Percentiles rank a stretch among this genome's conserved stretches.
Conservation (phyloP, 2,888 invertebrate genomes). For the Prosapia bicincta region DNA sequence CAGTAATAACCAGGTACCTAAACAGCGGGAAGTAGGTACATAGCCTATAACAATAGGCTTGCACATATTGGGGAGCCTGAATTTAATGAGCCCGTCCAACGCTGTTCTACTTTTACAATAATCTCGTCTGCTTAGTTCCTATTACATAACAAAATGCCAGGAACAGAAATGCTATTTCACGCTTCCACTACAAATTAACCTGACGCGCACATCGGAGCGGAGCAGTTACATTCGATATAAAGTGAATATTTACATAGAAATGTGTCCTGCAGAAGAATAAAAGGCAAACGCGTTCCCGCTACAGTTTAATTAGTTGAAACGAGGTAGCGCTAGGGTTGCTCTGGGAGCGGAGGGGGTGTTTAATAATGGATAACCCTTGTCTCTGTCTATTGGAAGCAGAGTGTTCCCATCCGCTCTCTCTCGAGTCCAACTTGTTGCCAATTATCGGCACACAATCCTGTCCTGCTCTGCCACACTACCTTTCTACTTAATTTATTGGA, state of each 20-base stretch:
- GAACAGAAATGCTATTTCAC: too few species aligned
- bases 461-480: too few species aligned
- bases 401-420: neutral
- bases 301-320: neutral
- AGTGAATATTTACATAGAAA: neutral
- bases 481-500: too few species aligned
- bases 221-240: neutral
- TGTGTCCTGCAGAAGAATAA: neutral
- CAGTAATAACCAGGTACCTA: too few species aligned
- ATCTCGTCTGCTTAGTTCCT: too few species aligned
- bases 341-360: neutral
- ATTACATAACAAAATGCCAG: too few species aligned
- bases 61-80: too few species aligned
- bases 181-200: neutral
- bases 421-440: neutral
- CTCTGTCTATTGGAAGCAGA: neutral
- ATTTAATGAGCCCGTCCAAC: too few species aligned
- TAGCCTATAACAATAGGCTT: too few species aligned
- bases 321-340: neutral
- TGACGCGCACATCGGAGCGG: neutral
- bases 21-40: too few species aligned
- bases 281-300: neutral
- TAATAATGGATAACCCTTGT: slow-evolving; percentile 2
- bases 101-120: too few species aligned
- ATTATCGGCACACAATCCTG: neutral